phyloP scores from a whole-genome alignment of 2,888 invertebrate genomes.

The Troglohyphantes excavatus region DNA sequence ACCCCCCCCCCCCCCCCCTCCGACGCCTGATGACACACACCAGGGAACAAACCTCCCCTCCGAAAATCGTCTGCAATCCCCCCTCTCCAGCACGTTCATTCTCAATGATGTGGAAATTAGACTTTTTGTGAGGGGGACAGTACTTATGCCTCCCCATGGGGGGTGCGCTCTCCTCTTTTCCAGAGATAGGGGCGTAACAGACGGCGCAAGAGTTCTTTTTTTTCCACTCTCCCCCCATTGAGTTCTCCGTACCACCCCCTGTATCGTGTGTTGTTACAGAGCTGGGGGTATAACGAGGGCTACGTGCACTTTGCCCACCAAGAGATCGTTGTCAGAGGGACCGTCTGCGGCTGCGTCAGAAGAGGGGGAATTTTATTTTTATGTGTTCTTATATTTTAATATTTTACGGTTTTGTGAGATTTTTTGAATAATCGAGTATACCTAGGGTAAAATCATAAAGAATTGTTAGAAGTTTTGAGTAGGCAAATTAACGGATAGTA shows the following conservation, averaged over 20 bases:
- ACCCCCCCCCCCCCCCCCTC: slow-evolving; percentile 8
- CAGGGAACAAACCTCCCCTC: slow-evolving; percentile 2
- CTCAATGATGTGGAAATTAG: slow-evolving; percentile 51
- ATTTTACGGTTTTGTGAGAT: too few species aligned
- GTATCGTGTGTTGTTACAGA: slow-evolving; percentile 50
- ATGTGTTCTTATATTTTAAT: too few species aligned
- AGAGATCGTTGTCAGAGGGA: slow-evolving; percentile 58
- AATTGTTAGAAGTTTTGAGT: too few species aligned
- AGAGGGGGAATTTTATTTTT: not conserved
- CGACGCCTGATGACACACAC: slow-evolving; percentile 8
- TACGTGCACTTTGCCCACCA: slow-evolving; percentile 31
- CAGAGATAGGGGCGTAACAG: slow-evolving; percentile 63
- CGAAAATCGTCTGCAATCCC: not conserved
- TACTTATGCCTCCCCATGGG: not conserved
- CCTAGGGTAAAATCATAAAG: too few species aligned
- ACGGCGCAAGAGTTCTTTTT: slow-evolving; percentile 58
- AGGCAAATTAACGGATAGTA: too few species aligned
- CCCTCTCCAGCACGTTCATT: not conserved
- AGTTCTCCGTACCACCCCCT: not conserved
- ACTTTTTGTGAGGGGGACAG: not conserved
- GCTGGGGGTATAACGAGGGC: slow-evolving; percentile 59
- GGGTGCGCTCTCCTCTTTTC: slow-evolving; percentile 14
- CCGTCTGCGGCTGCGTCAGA: too few species aligned
- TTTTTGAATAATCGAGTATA: too few species aligned
- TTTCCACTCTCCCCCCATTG: not conserved